Base-by-base conservation (phyloP, 1,140 invertebrate species). In the Helicoverpa armigera region DNA sequence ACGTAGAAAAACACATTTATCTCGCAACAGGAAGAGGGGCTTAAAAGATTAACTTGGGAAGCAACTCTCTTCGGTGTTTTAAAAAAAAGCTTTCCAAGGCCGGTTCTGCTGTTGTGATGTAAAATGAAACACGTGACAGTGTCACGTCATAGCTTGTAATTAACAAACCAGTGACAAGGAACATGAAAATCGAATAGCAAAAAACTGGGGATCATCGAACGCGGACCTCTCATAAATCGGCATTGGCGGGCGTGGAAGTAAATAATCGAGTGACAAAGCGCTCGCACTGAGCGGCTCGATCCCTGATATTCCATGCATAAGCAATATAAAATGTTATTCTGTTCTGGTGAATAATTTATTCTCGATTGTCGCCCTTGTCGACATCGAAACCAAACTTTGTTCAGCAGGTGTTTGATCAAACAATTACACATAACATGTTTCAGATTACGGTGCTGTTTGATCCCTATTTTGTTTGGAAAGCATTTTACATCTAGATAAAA, bases 301-400 rank as follows among this genome's bases (percentile, higher is more conserved):
- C 85, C 83, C 80, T 86, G 87, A 87, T 88, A 88, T 90, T 89
- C 85, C 87, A 89, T 89, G 87, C 83, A 86, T 86, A 86, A 85
- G 85, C 85, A 88, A 89, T 87, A 87, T 88, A 82, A 87, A 89
- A 88, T 89, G 75, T 87, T 79, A 86, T 83, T 89, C 73, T 85
- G 80, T 82, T 83, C 84, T 81, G 79, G 81, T 91, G 89, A 92
- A 92, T 92, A 91, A 91, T 92, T 93, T 92, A 92, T 87, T 77
- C 80, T 73, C 80, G 80, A 90, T 88, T 91, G 87, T 90, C 87
- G 85, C 87, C 85, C 83, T 76, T 63, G 76, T 73, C 65, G 79
- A 61, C 69, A 35, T 75, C 79, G 63, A 79, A 73, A 79, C 79
- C 73, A 31, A 84, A 84, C 74, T 86, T 85, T 82, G 81, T 83